phyloP scores from a whole-genome alignment of 2,797 vertebrate species.

The Characodon lateralis region DNA sequence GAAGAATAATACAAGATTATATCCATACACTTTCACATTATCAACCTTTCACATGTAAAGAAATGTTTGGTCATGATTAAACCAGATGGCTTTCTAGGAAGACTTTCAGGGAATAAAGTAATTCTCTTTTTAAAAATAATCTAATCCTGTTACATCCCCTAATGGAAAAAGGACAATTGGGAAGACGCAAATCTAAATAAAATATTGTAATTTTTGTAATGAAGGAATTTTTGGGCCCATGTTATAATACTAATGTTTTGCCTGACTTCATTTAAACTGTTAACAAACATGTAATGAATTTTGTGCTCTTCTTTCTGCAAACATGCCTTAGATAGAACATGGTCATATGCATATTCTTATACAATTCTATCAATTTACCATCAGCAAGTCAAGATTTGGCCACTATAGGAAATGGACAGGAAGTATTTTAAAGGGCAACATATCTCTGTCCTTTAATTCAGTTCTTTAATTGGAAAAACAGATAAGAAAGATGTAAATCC shows the following conservation, averaged over 20 bases:
- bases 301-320: background rate
- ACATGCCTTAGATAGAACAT: background rate
- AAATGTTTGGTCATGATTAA: background rate
- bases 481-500: too few relatives aligned
- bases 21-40: background rate
- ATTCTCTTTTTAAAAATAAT: background rate
- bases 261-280: background rate
- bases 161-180: background rate
- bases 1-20: background rate
- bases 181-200: background rate
- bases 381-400: background rate
- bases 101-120: background rate
- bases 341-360: background rate
- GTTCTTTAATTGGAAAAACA: too few relatives aligned
- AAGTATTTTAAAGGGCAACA: too few relatives aligned
- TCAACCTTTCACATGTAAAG: background rate
- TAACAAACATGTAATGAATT: background rate
- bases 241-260: background rate
- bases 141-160: background rate
- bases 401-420: too few relatives aligned
- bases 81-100: background rate
- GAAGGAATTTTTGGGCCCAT: background rate
- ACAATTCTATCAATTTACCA: background rate
- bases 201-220: background rate
- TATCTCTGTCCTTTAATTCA: too few relatives aligned